Evolutionary conservation across 2,888 invertebrate species (phyloP).

Genomic region (Leptarthrus brevirostris): DNA sequence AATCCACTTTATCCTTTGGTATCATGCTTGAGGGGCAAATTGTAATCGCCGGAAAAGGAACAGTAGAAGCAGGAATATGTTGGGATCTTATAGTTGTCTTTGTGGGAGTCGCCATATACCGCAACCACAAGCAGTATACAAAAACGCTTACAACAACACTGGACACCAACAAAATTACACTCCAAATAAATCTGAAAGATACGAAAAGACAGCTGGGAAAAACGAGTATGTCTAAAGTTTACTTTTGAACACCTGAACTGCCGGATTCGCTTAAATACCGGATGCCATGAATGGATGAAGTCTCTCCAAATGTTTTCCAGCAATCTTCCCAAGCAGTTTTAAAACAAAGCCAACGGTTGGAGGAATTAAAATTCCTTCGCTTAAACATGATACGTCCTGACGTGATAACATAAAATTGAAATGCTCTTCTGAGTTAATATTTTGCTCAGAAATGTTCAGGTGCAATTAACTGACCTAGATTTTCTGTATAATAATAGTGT

Average conservation of each 20-base stretch:
- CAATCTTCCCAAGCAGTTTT: slow-evolving; percentile 16
- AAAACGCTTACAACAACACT: slow-evolving; percentile 16
- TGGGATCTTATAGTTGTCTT: slow-evolving; percentile 23
- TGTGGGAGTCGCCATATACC: slow-evolving; percentile 33
- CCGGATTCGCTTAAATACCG: slow-evolving; percentile 6
- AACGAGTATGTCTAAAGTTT: not conserved
- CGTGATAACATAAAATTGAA: no score
- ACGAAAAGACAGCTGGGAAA: not conserved
- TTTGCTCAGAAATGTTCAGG: no score
- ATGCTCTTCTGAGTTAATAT: no score
- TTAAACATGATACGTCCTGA: slow-evolving; percentile 21
- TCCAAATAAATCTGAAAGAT: slow-evolving; percentile 21
- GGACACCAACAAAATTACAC: not conserved
- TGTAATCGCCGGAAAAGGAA: slow-evolving; percentile 35
- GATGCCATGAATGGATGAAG: slow-evolving; percentile 10
- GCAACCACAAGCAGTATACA: slow-evolving; percentile 38
- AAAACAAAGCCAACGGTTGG: slow-evolving; percentile 45
- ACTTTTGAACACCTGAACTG: slow-evolving; percentile 1
- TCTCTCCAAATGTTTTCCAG: slow-evolving; percentile 2
- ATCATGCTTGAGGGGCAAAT: slow-evolving; percentile 9
- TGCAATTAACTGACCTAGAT: no score
- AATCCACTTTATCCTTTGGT: not conserved
- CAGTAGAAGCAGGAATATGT: not conserved
- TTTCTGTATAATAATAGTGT: no score
- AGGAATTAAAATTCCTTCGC: not conserved